Conservation (phyloP, 2,113 vertebrate species). For the Spea bombifrons region DNA sequence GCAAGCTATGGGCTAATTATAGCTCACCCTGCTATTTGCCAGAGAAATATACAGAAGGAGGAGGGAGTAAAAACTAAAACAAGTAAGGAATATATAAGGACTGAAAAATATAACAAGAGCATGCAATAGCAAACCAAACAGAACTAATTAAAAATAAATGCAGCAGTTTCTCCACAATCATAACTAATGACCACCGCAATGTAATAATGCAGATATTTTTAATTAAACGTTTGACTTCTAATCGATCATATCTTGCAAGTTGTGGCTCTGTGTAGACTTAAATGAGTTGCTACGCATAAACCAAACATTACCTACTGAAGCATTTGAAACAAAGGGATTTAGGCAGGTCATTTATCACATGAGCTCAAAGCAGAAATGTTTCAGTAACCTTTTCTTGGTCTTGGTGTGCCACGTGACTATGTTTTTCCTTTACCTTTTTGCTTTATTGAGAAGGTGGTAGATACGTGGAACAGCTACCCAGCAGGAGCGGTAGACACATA, state of each 20-base stretch:
- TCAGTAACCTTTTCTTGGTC: too few relatives aligned
- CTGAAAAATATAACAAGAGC: neutral
- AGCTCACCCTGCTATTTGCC: neutral
- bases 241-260: neutral
- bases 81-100: neutral
- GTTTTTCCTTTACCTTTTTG: too few relatives aligned
- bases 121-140: neutral
- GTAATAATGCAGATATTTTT: neutral
- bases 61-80: neutral
- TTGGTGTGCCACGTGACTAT: too few relatives aligned
- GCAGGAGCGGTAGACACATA: too few relatives aligned
- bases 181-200: neutral
- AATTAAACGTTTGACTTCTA: neutral
- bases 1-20: conserved; percentile 15
- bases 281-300: too few relatives aligned
- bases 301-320: too few relatives aligned
- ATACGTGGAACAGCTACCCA: too few relatives aligned
- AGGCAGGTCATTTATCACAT: too few relatives aligned
- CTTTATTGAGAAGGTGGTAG: too few relatives aligned
- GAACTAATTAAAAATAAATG: neutral
- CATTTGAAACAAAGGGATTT: too few relatives aligned
- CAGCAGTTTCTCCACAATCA: neutral
- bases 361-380: too few relatives aligned
- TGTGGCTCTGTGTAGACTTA: too few relatives aligned
- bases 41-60: neutral